Conservation (phyloP, 1,140 invertebrate species). For the Brachionus angularis region DNA sequence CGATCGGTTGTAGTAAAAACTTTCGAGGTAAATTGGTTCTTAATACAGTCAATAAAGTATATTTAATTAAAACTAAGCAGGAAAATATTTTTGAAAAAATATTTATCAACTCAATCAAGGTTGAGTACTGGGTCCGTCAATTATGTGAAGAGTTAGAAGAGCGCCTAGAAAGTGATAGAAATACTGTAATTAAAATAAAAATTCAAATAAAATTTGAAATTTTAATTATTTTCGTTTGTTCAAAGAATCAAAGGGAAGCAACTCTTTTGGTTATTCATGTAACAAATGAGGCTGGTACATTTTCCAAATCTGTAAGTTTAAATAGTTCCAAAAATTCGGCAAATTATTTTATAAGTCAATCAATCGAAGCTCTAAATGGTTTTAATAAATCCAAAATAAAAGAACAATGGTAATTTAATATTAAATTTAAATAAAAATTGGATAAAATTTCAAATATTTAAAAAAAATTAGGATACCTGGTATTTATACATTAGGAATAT, state of each 20-base stretch:
- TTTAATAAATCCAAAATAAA: constrained; percentile 33
- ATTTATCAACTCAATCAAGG: background rate
- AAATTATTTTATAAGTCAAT: background rate
- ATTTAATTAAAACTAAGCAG: too few species aligned
- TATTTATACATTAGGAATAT: constrained; percentile 26
- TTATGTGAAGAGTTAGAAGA: constrained; percentile 76
- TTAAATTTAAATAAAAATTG: too few species aligned
- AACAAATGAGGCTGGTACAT: constrained; percentile 30
- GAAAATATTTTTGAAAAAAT: too few species aligned
- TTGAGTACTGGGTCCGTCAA: constrained; percentile 70
- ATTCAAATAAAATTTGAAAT: too few species aligned
- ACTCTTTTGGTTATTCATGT: constrained; percentile 15
- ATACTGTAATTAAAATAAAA: constrained; percentile 51
- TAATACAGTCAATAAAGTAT: constrained; percentile 65
- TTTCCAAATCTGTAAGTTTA: constrained; percentile 28
- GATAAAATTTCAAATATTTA: too few species aligned
- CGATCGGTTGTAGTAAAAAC: constrained; percentile 89
- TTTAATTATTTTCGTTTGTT: too few species aligned
- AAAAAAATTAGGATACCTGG: too few species aligned
- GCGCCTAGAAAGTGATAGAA: constrained; percentile 72
- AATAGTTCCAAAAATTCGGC: background rate
- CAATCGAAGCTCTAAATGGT: background rate
- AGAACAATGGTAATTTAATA: constrained; percentile 16
- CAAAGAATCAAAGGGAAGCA: constrained; percentile 25
- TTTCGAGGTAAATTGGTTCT: constrained; percentile 76